Evolutionary conservation across 2,113 vertebrate species (phyloP).

Genomic region (Mesembrinibis cayennensis): DNA sequence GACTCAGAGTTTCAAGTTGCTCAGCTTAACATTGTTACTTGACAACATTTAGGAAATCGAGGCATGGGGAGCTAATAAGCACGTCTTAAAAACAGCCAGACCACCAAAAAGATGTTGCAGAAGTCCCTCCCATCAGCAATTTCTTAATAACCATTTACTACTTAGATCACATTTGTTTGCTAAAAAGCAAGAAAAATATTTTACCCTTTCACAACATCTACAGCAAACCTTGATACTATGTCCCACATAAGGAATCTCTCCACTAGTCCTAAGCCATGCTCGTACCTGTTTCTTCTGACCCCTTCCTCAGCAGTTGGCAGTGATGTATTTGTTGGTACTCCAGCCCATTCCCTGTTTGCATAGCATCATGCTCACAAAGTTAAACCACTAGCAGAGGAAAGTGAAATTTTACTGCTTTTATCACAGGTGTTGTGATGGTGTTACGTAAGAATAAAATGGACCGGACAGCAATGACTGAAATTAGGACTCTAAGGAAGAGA

Average conservation of each 20-base stretch:
- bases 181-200: background rate
- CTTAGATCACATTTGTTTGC: background rate
- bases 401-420: background rate
- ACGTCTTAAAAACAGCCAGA: background rate
- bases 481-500: background rate
- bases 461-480: background rate
- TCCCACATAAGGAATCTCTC: background rate
- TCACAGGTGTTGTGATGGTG: too few relatives aligned
- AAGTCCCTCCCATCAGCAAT: background rate
- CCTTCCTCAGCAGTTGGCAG: background rate
- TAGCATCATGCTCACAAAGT: fast-evolving
- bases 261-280: background rate
- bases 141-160: background rate
- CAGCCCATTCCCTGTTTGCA: background rate
- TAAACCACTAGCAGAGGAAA: background rate
- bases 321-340: background rate
- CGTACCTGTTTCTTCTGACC: background rate
- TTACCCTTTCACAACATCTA: background rate
- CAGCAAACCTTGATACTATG: fast-evolving
- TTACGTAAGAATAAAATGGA: background rate
- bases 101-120: background rate
- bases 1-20: background rate
- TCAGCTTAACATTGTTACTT: background rate
- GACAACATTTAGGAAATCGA: background rate
- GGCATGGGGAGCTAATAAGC: background rate